phyloP scores from a whole-genome alignment of 2,797 vertebrate genomes.

The Okamejei kenojei region DNA sequence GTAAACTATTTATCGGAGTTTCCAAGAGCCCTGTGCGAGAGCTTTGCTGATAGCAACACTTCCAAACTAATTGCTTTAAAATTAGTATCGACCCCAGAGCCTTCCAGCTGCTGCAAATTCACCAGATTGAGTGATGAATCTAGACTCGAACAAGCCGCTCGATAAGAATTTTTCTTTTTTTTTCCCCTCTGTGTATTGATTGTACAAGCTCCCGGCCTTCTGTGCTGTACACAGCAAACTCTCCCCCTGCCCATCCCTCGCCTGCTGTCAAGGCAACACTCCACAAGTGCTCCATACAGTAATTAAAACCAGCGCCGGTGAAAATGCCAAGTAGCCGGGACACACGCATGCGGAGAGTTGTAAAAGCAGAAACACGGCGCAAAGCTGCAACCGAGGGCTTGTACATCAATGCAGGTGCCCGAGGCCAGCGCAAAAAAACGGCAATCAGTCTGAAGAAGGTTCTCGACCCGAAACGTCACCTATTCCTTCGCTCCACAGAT shows the following conservation, averaged over 20 bases:
- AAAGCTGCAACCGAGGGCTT: too few relatives aligned
- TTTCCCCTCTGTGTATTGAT: constrained; percentile 27
- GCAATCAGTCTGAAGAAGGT: too few relatives aligned
- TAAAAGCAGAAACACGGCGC: too few relatives aligned
- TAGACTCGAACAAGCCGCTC: constrained; percentile 35
- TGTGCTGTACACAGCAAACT: constrained; percentile 24
- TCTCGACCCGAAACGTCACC: too few relatives aligned
- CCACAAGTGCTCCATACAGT: background rate
- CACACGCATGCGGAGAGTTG: too few relatives aligned
- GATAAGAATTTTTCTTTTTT: constrained; percentile 40
- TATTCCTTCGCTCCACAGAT: too few relatives aligned
- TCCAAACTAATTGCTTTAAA: constrained; percentile 37
- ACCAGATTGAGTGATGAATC: constrained; percentile 39
- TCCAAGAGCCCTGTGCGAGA: background rate
- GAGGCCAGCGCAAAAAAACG: too few relatives aligned
- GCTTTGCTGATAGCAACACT: constrained; percentile 24
- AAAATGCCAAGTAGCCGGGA: too few relatives aligned
- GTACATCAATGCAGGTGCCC: too few relatives aligned
- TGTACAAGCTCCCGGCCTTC: constrained; percentile 33
- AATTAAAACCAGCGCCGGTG: background rate
- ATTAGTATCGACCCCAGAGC: constrained; percentile 37
- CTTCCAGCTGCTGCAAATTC: constrained; percentile 32
- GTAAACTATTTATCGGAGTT: constrained; percentile 25
- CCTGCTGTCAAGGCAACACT: constrained; percentile 44
- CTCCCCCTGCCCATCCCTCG: constrained; percentile 31